Evolutionary conservation across 2,113 vertebrate species (phyloP).

Genomic region (Butastur rufipennis): DNA sequence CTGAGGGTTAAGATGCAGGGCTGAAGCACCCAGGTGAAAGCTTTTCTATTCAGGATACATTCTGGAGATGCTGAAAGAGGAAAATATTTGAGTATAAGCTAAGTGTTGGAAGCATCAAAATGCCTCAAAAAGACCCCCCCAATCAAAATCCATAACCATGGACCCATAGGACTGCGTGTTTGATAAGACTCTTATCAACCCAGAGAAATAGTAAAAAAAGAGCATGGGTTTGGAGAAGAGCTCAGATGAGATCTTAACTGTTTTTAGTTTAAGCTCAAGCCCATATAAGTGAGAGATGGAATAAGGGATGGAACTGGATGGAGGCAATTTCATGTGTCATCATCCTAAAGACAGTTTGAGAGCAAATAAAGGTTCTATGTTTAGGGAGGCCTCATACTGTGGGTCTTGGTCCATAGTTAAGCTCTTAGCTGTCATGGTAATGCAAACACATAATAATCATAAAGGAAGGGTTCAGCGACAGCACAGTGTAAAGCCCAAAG

Average conservation of each 20-base stretch:
- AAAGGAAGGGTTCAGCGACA: not conserved
- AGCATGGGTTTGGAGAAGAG: not conserved
- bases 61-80: not conserved
- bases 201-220: not conserved
- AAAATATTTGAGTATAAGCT: not conserved
- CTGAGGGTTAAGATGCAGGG: not conserved
- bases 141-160: not conserved
- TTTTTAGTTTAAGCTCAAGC: not conserved
- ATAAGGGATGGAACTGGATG: not conserved
- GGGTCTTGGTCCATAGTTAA: not conserved
- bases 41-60: not conserved
- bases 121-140: not conserved
- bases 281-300: not conserved
- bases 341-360: not conserved
- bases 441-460: not conserved
- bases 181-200: not conserved
- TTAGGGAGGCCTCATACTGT: not conserved
- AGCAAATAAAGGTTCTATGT: not conserved
- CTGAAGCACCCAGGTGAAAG: not conserved
- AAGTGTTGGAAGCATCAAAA: not conserved
- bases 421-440: not conserved
- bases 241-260: not conserved
- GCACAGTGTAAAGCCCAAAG: not conserved
- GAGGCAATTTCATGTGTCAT: not conserved
- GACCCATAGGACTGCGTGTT: not conserved